A percentile compares a stretch with the other conserved stretches of the same genome.
Conservation (phyloP, 2,113 vertebrate species). For the Axis porcinus region DNA sequence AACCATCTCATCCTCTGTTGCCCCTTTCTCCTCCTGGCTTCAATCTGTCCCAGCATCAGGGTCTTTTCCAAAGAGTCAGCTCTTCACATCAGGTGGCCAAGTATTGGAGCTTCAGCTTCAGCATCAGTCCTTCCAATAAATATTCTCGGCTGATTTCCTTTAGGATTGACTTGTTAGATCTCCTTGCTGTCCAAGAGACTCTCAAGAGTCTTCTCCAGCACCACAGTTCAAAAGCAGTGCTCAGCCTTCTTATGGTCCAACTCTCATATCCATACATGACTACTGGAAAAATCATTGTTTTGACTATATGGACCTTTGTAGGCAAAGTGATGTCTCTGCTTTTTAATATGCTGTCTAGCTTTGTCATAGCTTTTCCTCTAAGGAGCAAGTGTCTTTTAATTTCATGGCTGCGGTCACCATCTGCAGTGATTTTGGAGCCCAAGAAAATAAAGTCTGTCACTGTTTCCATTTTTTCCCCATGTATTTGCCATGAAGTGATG, state of each 20-base stretch:
- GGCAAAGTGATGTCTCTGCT: background rate
- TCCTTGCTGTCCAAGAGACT: background rate
- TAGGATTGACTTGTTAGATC: background rate
- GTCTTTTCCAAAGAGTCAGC: background rate
- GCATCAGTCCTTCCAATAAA: background rate
- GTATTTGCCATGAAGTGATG: background rate
- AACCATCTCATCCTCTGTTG: background rate
- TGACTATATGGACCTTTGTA: background rate
- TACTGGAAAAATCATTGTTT: background rate
- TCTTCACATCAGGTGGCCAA: background rate
- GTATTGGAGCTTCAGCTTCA: background rate
- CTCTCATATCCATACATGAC: background rate
- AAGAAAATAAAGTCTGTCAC: background rate
- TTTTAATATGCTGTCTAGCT: background rate
- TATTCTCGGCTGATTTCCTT: background rate
- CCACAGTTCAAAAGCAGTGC: background rate
- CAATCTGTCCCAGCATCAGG: background rate
- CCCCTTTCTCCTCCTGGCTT: background rate
- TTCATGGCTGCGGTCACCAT: background rate
- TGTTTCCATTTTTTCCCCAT: background rate
- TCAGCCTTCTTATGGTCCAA: background rate
- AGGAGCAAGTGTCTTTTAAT: background rate
- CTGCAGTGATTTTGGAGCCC: background rate
- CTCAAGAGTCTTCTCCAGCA: background rate
- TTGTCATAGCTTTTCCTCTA: background rate